Evolutionary conservation across 92 coral and sea anemone genomes (phyloP).

Genomic region (Palythoa caribaeorum): DNA sequence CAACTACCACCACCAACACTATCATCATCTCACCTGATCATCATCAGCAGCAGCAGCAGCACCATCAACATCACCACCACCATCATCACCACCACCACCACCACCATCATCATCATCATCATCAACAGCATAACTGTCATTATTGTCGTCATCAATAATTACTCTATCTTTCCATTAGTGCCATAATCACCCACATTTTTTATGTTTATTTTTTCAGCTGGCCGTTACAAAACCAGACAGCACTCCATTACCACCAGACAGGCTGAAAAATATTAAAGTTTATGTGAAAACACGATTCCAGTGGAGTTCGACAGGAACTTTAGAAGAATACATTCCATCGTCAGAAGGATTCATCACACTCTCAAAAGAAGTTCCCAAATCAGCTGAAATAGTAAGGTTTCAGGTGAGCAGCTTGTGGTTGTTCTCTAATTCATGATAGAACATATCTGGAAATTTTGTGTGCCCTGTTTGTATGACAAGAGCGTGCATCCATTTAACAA

Average conservation of each 20-base stretch:
- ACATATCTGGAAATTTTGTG: no score
- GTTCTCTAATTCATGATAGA: no score
- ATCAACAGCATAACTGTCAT: background rate
- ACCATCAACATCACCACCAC: no score
- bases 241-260: slow-evolving; percentile 62
- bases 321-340: slow-evolving; percentile 66
- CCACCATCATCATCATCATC: no score
- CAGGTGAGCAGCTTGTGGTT: slow-evolving; percentile 12
- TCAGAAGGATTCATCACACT: slow-evolving; percentile 68
- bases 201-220: slow-evolving; percentile 29
- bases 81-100: no score
- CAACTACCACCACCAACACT: no score
- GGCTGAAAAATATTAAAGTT: slow-evolving; percentile 61
- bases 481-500: no score
- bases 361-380: slow-evolving; percentile 54
- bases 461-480: no score
- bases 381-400: slow-evolving; percentile 6
- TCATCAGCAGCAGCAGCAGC: no score
- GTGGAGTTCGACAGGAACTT: slow-evolving; percentile 11
- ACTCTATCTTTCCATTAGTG: background rate
- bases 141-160: background rate
- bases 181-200: no score
- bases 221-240: slow-evolving; percentile 83
- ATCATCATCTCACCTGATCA: no score
- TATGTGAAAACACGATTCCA: slow-evolving; percentile 60